These are phyloP conservation scores for Caenorhabditis imperialis DNA, from an alignment of 2,888 invertebrate species.

Conservation along the genomic window DNA sequence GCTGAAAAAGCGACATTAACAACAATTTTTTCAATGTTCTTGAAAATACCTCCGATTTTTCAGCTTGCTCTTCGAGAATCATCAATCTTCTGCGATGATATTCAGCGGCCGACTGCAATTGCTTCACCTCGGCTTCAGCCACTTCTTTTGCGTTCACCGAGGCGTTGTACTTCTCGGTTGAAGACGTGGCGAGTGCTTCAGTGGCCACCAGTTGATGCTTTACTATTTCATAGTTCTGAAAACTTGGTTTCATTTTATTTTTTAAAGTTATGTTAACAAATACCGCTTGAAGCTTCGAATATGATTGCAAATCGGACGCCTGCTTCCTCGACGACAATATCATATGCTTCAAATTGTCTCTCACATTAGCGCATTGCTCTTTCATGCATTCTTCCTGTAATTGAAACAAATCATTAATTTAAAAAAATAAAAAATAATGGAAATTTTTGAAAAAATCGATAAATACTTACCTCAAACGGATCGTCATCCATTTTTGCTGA, in stretches of 20 bases:
- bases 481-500: slow-evolving; percentile 6
- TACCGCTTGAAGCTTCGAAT: background rate
- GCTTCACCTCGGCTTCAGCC: slow-evolving; percentile 25
- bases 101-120: slow-evolving; percentile 6
- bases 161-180: background rate
- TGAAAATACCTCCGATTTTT: slow-evolving; percentile 23
- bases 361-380: slow-evolving; percentile 3
- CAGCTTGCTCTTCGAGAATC: slow-evolving; percentile 8
- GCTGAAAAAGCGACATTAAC: slow-evolving; percentile 4
- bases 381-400: slow-evolving; percentile 8
- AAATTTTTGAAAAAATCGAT: background rate
- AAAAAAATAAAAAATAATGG: background rate
- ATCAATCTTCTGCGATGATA: background rate
- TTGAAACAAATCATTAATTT: slow-evolving; percentile 2
- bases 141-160: slow-evolving; percentile 25
- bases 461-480: background rate
- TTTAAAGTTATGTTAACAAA: background rate
- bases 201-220: slow-evolving; percentile 9
- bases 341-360: slow-evolving; percentile 3
- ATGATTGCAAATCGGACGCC: background rate
- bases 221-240: no score
- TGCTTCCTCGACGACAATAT: background rate
- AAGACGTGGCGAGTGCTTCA: background rate
- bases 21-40: slow-evolving; percentile 4
- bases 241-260: background rate